Percentiles rank a stretch among this genome's conserved stretches.
These are phyloP conservation scores for Geotrupes spiniger DNA, from an alignment of 2,888 invertebrate species.

Conservation along the genomic window DNA sequence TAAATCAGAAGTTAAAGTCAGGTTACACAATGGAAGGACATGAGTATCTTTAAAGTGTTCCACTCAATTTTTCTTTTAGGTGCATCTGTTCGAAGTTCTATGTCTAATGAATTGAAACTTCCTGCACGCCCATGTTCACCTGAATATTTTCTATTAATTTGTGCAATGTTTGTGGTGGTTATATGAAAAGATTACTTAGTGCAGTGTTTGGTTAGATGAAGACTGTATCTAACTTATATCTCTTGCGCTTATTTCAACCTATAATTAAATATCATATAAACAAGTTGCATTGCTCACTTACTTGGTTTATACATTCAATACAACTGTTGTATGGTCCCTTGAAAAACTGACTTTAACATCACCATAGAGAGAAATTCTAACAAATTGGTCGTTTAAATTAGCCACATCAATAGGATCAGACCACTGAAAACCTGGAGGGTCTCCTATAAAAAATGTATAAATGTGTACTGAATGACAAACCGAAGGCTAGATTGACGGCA, in stretches of 20 bases:
- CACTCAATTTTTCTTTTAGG: constrained; percentile 19
- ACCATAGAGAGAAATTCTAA: constrained; percentile 59
- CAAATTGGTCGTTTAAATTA: constrained; percentile 55
- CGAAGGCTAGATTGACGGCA: no score
- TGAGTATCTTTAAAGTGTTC: constrained; percentile 35
- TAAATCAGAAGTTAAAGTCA: constrained; percentile 52
- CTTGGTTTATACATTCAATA: constrained; percentile 62
- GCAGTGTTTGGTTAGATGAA: background rate
- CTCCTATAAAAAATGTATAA: no score
- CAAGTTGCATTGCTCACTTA: no score
- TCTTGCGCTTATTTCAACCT: constrained; percentile 75
- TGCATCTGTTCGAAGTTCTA: constrained; percentile 12
- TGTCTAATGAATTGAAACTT: constrained; percentile 10
- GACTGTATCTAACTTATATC: constrained; percentile 59
- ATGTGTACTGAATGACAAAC: no score
- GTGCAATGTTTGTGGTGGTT: no score
- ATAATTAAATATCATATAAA: constrained; percentile 32
- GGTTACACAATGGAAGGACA: constrained; percentile 51
- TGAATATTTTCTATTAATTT: no score
- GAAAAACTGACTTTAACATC: constrained; percentile 57
- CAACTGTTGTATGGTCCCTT: constrained; percentile 53
- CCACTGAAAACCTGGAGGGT: constrained; percentile 48
- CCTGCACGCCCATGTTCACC: no score
- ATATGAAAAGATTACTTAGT: no score
- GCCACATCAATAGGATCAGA: constrained; percentile 53